Base-by-base conservation (phyloP, 2,113 vertebrate genomes). In the Indri indri region DNA sequence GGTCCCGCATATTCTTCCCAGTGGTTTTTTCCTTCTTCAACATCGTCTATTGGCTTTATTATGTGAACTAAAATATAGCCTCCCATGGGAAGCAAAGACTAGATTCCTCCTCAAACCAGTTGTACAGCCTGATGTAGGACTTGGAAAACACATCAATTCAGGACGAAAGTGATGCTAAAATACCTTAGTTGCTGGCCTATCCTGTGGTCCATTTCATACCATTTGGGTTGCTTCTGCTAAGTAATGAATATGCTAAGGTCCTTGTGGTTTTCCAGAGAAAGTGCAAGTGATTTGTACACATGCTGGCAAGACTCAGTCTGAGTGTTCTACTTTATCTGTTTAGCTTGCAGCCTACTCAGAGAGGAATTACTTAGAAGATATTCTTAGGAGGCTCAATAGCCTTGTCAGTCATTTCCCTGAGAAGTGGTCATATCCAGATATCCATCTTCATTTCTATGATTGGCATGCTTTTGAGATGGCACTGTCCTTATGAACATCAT, bases 11-110 rank as follows among this genome's bases (percentile, higher is more conserved):
- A 94, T 99, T 99, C 98, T 99, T 99, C 98, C 99, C 99, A 5
- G 99, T 99, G 13, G 99, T 99, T 97, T 99, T 99, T 98, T 99
- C 99, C 97, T 99, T 99, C 98, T 99, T 99, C 99, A 99, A 99
- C 97, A 99, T 99, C 66, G 97, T 99, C 98, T 99, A 99, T 96
- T 99, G 99, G 99, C 99, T 99, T 98, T 99, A 99, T 97, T 99
- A 99, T 96, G 98, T 99, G 99, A 99, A 99, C 98, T 99, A 99
- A 99, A 98, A 97, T 92, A 92, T 97, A 96, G 97, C 97, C 98
- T 98, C 97, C 97, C 96, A 5, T 65, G 63, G 97, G 97, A 98
- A 98, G 98, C 97, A 98, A 98, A 98, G 98, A 99, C 99, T 98
- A 97, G 98, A 98, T 98, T 98, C 98, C 98, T 98, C 98, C 98